These are phyloP conservation scores for Macaca nemestrina DNA, from an alignment of 2,113 vertebrate species.

Conservation along the genomic window DNA sequence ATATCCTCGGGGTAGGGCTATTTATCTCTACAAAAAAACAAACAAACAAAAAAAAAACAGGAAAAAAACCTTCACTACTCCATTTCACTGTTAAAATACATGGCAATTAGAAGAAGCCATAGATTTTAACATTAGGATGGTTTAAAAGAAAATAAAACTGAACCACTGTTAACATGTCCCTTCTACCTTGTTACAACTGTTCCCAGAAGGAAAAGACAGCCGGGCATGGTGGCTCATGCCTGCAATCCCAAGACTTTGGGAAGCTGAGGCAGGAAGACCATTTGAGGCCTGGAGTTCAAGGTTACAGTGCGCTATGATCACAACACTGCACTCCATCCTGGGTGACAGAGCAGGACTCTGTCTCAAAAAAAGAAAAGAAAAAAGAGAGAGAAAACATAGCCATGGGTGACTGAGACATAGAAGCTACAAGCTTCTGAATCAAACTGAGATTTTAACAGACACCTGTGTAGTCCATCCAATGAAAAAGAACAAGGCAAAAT, in stretches of 20 bases:
- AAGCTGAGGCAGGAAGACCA: too few relatives aligned
- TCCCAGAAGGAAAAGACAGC: neutral
- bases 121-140: neutral
- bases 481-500: neutral
- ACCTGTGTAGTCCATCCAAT: neutral
- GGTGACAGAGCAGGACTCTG: too few relatives aligned
- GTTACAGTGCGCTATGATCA: too few relatives aligned
- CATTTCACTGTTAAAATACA: neutral
- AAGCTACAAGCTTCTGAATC: neutral
- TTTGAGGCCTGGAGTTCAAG: too few relatives aligned
- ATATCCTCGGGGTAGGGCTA: neutral
- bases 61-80: neutral
- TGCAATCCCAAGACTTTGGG: too few relatives aligned
- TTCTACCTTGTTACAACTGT: neutral
- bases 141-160: neutral
- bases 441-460: neutral
- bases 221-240: too few relatives aligned
- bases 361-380: neutral
- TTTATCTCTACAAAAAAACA: neutral
- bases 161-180: neutral
- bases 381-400: too few relatives aligned
- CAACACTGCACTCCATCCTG: too few relatives aligned
- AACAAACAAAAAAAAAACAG: neutral
- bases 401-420: neutral
- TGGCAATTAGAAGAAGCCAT: neutral